Base-by-base conservation (phyloP, 92 coral and sea anemone genomes). In the Paragorgia papillata region DNA sequence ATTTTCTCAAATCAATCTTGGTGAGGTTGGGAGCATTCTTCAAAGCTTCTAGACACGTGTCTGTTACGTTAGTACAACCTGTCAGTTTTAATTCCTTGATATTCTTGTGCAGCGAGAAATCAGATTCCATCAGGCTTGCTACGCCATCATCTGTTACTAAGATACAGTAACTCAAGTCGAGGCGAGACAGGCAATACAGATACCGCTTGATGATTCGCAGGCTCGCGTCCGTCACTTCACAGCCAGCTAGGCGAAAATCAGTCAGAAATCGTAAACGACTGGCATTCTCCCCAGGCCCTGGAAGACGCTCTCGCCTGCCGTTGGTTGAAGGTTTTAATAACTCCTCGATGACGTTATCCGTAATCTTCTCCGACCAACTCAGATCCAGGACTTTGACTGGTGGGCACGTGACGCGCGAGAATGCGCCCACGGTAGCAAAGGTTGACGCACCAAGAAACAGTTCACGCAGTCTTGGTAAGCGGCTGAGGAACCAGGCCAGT, bases 281-380 rank as follows among this genome's bases (percentile, higher is more conserved):
- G 57, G 83, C 87, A 44, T 82, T 85, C 60, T 95, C 97, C 79
- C 90, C 90, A 60, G 99, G 76, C 50, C 90, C 89, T 41, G 84
- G 82, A 2, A 43, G 43, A 33, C 78, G 78, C 35, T 71, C 78
- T 13, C 78, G 78, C 19, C 96, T 91, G 40, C 90, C 84, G 66
- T 89, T 93, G n/a, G 89, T 40, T 15, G 92, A 85, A 9, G 97
- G 92, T 15, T 85, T 82, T 50, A 95, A 50, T 44, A 95, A 80
- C 27, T 95, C 96, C 41, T 85, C 85, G 54, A 95, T 68, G n/a
- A 95, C 83, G n/a, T 86, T 74, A 67, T 95, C 99, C 1, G 91
- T 87, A 30, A 95, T 87, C 24, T 97, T 93, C 17, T 84, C 85
- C 15, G 99, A 91, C 99, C 99, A 95, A 73, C 99, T 95, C 41